Evolutionary conservation across 2,888 invertebrate species (phyloP).

Genomic region (Junonia oenone): DNA sequence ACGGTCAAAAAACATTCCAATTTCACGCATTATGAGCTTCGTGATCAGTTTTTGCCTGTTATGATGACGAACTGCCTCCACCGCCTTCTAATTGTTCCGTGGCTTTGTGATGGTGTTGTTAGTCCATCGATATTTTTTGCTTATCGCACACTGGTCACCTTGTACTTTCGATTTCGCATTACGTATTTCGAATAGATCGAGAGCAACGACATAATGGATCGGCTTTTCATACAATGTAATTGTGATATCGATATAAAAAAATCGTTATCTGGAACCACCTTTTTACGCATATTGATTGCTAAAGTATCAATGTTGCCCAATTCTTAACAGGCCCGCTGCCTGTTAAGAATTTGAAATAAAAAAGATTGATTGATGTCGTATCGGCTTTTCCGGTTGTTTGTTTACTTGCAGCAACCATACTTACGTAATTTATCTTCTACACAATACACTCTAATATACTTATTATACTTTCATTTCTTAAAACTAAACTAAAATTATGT

Average conservation of each 20-base stretch:
- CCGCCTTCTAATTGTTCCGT: constrained; percentile 56
- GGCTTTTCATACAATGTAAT: constrained; percentile 25
- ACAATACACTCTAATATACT: background rate
- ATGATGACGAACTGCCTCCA: constrained; percentile 65
- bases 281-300: constrained; percentile 7
- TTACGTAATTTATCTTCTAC: background rate
- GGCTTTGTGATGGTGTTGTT: constrained; percentile 44
- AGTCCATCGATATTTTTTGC: constrained; percentile 58
- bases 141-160: constrained; percentile 54
- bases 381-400: background rate
- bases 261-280: background rate
- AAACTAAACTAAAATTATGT: too few relatives aligned
- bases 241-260: constrained; percentile 17
- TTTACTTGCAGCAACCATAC: background rate
- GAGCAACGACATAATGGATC: constrained; percentile 21
- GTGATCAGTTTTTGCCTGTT: constrained; percentile 65
- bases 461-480: too few relatives aligned
- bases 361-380: background rate
- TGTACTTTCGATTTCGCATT: constrained; percentile 64
- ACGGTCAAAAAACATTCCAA: constrained; percentile 46
- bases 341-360: too few relatives aligned
- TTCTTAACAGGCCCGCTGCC: background rate
- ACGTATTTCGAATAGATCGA: constrained; percentile 31
- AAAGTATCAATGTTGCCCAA: background rate
- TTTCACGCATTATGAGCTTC: constrained; percentile 74